Evolutionary conservation across 1,140 invertebrate genomes (phyloP), one percentile per base, ranked within the genome.

Genomic region (Kradibia gibbosae): DNA sequence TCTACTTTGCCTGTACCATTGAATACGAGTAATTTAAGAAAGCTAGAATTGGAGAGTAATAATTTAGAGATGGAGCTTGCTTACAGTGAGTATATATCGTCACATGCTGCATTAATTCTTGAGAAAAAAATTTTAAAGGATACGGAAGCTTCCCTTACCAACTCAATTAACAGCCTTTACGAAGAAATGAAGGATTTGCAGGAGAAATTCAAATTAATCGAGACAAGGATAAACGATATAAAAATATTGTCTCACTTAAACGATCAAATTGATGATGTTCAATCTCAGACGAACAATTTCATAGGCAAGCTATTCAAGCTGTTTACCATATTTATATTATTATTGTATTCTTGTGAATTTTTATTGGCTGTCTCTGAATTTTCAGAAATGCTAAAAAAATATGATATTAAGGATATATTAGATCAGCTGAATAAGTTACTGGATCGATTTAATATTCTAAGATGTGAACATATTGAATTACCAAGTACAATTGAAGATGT

Each of bases 41-140:
- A 75, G 79, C 28, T 82, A 75, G 76, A 82, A 75, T 78, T 75
- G 15, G 81, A 82, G 34, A 82, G 80, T 73, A 60, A 80, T 36
- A 83, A 83, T 72, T 80, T 83, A 50, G 82, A 83, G 50, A 13
- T 83, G 10, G 82, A 83, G 2, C 42, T 80, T 45, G 31, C 25
- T 15, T 83, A 83, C 53, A 83, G 73, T 28, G 42, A 80, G 11
- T 76, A 50, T 42, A 15, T 80, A 20, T 11, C 62, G 39, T 80
- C 78, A 4, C 17, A 71, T 39, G 72, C 62, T 25, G 78, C 75
- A 53, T 76, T 76, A 65, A 74, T 80, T 71, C 57, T 83, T 25
- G 82, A 83, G 67, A 62, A 80, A 25, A 80, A 83, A 36, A 31
- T 10, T 8, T 25, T 76, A 0, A 83, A 62, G 53, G 78, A 83